Percentiles rank a stretch among this genome's conserved stretches.
Conservation (phyloP, 1,140 invertebrate species). For the Cydia amplana region DNA sequence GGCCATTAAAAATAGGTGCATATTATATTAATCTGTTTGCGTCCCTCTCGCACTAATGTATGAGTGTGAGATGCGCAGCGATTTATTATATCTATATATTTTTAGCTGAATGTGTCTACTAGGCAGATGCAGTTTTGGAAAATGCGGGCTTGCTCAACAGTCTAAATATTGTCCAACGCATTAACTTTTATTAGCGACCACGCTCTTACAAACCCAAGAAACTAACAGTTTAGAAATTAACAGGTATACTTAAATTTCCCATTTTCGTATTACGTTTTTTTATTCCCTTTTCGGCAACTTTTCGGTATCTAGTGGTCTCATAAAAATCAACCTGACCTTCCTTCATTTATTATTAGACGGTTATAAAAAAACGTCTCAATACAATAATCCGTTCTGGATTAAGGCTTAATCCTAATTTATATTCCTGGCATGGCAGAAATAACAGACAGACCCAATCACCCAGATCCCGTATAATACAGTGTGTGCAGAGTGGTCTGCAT, state of each 20-base stretch:
- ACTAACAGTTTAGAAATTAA: not conserved
- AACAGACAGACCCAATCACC: slow-evolving; percentile 16
- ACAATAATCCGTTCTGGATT: slow-evolving; percentile 20
- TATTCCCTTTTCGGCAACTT: too few relatives aligned
- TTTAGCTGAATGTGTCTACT: too few relatives aligned
- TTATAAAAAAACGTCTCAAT: slow-evolving; percentile 12
- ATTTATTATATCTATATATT: too few relatives aligned
- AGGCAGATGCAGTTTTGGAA: too few relatives aligned
- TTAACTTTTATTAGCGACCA: slow-evolving; percentile 7
- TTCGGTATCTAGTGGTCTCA: too few relatives aligned
- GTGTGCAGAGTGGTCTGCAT: not conserved
- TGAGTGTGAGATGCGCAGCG: too few relatives aligned
- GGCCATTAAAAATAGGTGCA: not conserved
- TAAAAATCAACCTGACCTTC: too few relatives aligned
- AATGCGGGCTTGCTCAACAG: not conserved
- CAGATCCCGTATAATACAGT: not conserved
- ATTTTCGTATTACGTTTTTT: not conserved
- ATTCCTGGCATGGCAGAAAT: slow-evolving; percentile 10
- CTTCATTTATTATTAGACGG: not conserved
- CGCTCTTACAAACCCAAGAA: not conserved
- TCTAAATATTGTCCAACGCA: not conserved
- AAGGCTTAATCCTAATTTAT: slow-evolving; percentile 26
- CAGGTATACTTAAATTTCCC: not conserved
- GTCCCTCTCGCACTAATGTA: too few relatives aligned
- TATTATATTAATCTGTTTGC: not conserved